These are phyloP conservation scores for Acanthornis magna DNA, from an alignment of 2,797 vertebrate genomes.

Conservation along the genomic window DNA sequence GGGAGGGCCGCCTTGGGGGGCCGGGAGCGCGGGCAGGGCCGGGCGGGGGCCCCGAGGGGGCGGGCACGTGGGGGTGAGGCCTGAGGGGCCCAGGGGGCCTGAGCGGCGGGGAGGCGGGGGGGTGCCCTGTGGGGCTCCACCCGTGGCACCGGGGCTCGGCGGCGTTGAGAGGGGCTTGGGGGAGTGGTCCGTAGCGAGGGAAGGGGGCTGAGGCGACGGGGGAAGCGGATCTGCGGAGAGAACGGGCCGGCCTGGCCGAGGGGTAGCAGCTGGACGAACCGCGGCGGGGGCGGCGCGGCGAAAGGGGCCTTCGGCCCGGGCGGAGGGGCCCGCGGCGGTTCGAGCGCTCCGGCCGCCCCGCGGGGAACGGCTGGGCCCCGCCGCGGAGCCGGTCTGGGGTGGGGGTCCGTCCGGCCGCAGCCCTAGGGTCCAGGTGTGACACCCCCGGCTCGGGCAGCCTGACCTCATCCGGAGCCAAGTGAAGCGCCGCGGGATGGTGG, in stretches of 20 bases:
- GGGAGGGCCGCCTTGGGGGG: neutral
- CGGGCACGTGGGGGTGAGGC: neutral
- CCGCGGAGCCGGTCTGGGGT: neutral
- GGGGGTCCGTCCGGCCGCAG: too few species aligned
- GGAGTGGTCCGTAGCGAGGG: neutral
- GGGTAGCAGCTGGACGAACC: neutral
- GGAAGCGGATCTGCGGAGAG: neutral
- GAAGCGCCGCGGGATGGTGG: neutral
- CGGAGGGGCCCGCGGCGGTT: neutral
- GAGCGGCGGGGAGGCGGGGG: neutral
- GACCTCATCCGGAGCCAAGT: rapidly evolving
- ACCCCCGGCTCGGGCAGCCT: neutral
- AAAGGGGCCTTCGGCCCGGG: neutral
- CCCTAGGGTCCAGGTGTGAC: rapidly evolving
- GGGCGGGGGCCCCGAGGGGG: neutral
- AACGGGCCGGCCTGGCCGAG: neutral
- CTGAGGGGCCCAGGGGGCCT: neutral
- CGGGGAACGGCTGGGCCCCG: neutral
- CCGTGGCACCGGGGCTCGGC: neutral
- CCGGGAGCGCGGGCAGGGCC: neutral
- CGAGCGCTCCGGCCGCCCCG: neutral
- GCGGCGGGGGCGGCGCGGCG: neutral
- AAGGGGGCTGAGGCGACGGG: neutral
- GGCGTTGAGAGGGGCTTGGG: neutral
- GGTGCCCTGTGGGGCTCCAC: neutral